Base-by-base conservation (phyloP, 2,888 invertebrate species). In the Auanema freiburgensis region DNA sequence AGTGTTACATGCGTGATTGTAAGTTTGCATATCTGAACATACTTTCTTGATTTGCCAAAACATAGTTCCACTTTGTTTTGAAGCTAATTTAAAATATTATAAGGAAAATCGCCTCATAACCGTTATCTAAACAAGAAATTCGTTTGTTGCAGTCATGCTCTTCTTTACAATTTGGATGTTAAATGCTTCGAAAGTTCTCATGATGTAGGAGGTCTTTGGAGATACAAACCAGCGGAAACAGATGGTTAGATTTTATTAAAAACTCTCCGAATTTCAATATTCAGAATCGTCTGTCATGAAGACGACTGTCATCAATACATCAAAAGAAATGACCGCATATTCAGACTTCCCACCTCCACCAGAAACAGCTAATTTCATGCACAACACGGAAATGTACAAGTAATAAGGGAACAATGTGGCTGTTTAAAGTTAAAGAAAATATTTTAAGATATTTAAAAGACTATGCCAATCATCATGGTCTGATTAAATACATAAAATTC, bases 301-400 rank as follows among this genome's bases (percentile, higher is more conserved):
- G 40, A 78, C 79, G 2, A 84, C 85, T 0, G 79, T 84, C 21
- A 85, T 84, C 72, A 85, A 85, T 71, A 81, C 83, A 2, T 83
- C 83, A 57, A 86, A 86, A 72, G 84, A 84, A 65, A 79, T 84
- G 74, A 82, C 78, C 4, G 80, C 84, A 8, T 84, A 78, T 46
- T 84, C 84, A 43, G 84, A 87, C 71, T 87, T 85, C 67, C 86
- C 86, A 1, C 84, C 85, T 0, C 84, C 85, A 2, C 75, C 78
- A 43, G 62, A 68, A 10, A 46, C 65, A 14, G 69, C 76, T 23
- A 76, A 76, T 54, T 76, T 69, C 57, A 76, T 76, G 76, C 76
- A 74, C 51, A 74, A 76, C 58, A 51, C 56, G 33, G 67, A 74
- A 46, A 66, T 76, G 67, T 59, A 65, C 46, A 58, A 66, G 60